phyloP scores from a whole-genome alignment of 2,888 invertebrate species.

The Metacarcinus magister region DNA sequence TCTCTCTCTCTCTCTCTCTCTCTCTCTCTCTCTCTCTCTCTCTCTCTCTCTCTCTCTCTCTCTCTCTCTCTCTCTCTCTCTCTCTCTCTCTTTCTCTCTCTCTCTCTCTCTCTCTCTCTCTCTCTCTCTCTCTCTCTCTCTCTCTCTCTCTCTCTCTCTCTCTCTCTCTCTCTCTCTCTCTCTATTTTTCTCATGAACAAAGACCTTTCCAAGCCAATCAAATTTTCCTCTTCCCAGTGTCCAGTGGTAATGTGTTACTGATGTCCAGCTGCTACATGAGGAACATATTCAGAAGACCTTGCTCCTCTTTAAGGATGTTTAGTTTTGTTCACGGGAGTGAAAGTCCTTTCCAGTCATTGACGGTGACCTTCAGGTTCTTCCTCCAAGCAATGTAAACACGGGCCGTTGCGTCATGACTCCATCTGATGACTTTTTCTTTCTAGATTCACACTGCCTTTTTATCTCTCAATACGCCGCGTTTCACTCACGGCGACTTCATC shows the following conservation, averaged over 20 bases:
- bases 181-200: neutral
- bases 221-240: too few species aligned
- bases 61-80: neutral
- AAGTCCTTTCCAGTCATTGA: neutral
- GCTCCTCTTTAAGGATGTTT: neutral
- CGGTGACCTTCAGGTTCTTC: neutral
- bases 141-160: slow-evolving; percentile 39
- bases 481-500: neutral
- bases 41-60: slow-evolving; percentile 26
- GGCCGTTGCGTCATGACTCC: neutral
- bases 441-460: neutral
- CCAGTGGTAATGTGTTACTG: too few species aligned
- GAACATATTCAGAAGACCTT: neutral
- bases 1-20: neutral
- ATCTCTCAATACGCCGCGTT: neutral
- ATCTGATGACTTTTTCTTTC: neutral
- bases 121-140: slow-evolving; percentile 39
- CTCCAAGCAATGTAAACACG: neutral
- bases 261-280: too few species aligned
- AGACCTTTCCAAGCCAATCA: too few species aligned
- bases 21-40: neutral
- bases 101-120: slow-evolving; percentile 39
- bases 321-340: neutral
- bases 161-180: neutral
- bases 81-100: slow-evolving; percentile 30